Percentiles rank a stretch among this genome's conserved stretches.
These are phyloP conservation scores for Yponomeuta cagnagella DNA, from an alignment of 2,888 invertebrate species.

Conservation along the genomic window DNA sequence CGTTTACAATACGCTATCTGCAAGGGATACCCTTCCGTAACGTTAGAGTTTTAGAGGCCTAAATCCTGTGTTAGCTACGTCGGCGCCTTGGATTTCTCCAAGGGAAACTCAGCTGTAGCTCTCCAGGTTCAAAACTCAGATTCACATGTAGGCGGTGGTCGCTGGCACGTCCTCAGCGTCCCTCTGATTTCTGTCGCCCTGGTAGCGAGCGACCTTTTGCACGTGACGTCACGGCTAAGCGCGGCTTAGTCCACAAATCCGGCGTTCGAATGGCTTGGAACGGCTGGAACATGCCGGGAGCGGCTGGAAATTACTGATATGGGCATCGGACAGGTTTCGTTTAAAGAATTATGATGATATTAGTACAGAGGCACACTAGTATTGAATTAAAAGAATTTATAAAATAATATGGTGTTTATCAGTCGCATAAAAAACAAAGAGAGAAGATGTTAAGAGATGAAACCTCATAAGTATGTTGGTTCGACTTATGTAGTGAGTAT, in stretches of 20 bases:
- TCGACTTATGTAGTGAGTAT: not conserved
- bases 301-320: not conserved
- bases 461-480: not conserved
- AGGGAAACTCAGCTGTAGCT: not conserved
- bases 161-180: constrained; percentile 21
- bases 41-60: not conserved
- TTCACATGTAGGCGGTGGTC: not conserved
- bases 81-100: not conserved
- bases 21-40: not conserved
- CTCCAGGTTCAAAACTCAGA: not conserved
- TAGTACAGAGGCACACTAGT: too few relatives aligned
- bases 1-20: not conserved
- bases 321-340: not conserved
- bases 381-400: too few relatives aligned
- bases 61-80: not conserved
- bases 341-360: not conserved
- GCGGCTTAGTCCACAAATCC: constrained; percentile 19
- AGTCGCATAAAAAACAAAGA: too few relatives aligned
- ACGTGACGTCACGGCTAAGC: constrained; percentile 53
- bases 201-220: constrained; percentile 55
- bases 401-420: too few relatives aligned
- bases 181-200: constrained; percentile 39
- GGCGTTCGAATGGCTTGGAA: not conserved
- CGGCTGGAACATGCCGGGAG: not conserved
- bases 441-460: too few relatives aligned